Evolutionary conservation across 2,797 vertebrate genomes (phyloP).

Genomic region (Tauraco hartlaubi): DNA sequence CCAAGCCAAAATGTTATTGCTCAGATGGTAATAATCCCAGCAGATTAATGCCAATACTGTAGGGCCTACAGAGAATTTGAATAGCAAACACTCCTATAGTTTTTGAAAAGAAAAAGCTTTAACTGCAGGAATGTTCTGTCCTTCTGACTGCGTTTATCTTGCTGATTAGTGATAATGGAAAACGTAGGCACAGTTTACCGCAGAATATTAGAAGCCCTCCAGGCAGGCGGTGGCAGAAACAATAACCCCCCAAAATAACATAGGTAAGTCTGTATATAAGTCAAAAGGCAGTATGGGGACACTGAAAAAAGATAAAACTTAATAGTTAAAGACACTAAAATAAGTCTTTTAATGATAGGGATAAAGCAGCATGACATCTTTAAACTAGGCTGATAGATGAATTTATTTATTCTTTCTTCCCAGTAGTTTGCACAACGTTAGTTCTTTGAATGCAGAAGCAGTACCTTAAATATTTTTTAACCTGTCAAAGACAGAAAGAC

Average conservation of each 20-base stretch:
- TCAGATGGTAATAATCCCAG: neutral
- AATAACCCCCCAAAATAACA: neutral
- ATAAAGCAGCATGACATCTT: slow-evolving; percentile 27
- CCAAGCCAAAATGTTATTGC: neutral
- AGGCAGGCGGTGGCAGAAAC: neutral
- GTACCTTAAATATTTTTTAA: neutral
- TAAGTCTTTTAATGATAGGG: neutral
- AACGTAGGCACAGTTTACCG: neutral
- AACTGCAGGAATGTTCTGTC: neutral
- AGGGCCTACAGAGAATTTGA: neutral
- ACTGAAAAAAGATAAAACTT: neutral
- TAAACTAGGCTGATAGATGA: slow-evolving; percentile 3
- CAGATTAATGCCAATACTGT: neutral
- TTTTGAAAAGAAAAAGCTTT: neutral
- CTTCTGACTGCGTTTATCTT: slow-evolving; percentile 36
- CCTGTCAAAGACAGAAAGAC: neutral
- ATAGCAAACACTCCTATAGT: neutral
- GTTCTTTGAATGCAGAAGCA: slow-evolving; percentile 1
- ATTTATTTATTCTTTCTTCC: slow-evolving; percentile 16
- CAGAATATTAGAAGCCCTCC: slow-evolving; percentile 6
- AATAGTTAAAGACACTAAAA: neutral
- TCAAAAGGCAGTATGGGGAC: neutral
- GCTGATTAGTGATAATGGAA: slow-evolving; percentile 43
- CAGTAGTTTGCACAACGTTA: neutral
- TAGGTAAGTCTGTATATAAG: neutral